A percentile compares a stretch with the other conserved stretches of the same genome.
Evolutionary conservation across 1,140 invertebrate species (phyloP).

Genomic region (Procambarus virginalis): DNA sequence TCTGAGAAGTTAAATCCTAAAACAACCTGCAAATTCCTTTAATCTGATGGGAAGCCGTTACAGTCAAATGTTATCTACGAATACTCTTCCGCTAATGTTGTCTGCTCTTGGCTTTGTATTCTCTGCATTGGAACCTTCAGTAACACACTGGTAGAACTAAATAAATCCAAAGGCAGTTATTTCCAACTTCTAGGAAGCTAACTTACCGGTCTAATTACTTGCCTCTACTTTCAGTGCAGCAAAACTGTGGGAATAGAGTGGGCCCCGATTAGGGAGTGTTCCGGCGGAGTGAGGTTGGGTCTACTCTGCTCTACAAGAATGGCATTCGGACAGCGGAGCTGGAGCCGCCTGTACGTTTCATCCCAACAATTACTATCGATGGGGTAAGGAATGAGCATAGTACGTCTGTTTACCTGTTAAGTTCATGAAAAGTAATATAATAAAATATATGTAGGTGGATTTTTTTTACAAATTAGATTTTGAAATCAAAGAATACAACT

Average conservation of each 20-base stretch:
- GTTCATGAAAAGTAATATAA: too few relatives aligned
- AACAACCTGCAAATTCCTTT: too few relatives aligned
- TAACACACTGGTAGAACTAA: too few relatives aligned
- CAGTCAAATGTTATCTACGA: too few relatives aligned
- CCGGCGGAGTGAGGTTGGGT: background rate
- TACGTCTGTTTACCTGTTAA: too few relatives aligned
- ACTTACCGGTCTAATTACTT: background rate
- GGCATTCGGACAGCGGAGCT: conserved; percentile 47
- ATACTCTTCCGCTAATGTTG: too few relatives aligned
- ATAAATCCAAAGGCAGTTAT: too few relatives aligned
- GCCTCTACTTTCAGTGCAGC: conserved; percentile 38
- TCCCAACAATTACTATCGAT: conserved; percentile 63
- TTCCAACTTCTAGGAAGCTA: background rate
- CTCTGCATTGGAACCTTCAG: too few relatives aligned
- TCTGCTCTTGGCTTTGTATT: too few relatives aligned
- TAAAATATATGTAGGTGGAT: background rate
- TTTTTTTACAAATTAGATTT: background rate
- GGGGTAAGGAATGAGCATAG: conserved; percentile 19
- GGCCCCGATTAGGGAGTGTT: conserved; percentile 46
- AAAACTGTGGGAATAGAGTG: conserved; percentile 45
- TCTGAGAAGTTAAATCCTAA: too few relatives aligned
- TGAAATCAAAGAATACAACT: background rate
- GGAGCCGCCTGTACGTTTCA: conserved; percentile 52
- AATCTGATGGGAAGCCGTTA: too few relatives aligned
- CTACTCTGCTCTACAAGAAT: conserved; percentile 38